phyloP scores from a whole-genome alignment of 2,888 invertebrate species.

The Helleia helle region DNA sequence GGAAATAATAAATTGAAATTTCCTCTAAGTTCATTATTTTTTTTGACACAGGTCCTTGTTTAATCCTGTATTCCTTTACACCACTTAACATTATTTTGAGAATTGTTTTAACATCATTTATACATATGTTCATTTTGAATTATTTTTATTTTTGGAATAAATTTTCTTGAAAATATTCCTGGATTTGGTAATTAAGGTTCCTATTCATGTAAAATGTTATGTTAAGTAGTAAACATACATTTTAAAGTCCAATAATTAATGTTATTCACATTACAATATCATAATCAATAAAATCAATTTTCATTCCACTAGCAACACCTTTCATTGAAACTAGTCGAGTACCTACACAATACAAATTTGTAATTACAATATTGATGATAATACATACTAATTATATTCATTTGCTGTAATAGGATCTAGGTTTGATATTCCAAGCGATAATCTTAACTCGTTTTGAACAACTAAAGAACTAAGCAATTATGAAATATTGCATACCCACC shows the following conservation, averaged over 20 bases:
- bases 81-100: constrained; percentile 62
- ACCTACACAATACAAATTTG: no score
- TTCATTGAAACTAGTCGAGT: neutral
- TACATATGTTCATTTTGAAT: constrained; percentile 60
- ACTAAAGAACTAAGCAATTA: no score
- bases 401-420: no score
- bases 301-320: constrained; percentile 3
- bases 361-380: no score
- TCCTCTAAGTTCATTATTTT: constrained; percentile 64
- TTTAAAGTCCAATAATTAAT: constrained; percentile 1
- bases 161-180: constrained; percentile 63
- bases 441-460: no score
- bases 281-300: constrained; percentile 1
- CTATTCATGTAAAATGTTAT: constrained; percentile 26
- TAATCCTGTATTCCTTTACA: constrained; percentile 57
- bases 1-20: constrained; percentile 74
- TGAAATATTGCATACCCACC: no score
- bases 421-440: no score
- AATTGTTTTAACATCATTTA: constrained; percentile 44
- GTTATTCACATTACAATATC: constrained; percentile 3
- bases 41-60: constrained; percentile 62
- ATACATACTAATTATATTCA: no score
- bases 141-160: constrained; percentile 71
- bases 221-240: constrained; percentile 3
- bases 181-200: constrained; percentile 68